Evolutionary conservation across 2,113 vertebrate species (phyloP).

Genomic region (Megaptera novaeangliae): DNA sequence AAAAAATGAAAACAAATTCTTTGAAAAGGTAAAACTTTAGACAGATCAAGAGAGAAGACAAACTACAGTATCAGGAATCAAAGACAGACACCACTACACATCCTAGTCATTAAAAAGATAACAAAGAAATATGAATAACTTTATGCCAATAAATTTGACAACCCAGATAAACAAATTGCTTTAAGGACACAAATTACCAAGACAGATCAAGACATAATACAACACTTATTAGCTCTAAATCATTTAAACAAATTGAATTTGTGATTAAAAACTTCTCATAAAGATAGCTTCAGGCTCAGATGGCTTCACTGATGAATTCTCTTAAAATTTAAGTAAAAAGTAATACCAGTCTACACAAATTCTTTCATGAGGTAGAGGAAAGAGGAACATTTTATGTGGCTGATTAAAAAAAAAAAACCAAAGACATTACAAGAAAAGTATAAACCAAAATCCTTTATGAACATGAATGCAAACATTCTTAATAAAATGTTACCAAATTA

Average conservation of each 20-base stretch:
- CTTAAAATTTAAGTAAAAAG: background rate
- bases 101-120: background rate
- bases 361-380: background rate
- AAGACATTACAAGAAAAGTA: background rate
- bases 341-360: background rate
- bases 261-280: background rate
- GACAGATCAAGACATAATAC: background rate
- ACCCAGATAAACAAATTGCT: background rate
- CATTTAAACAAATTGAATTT: background rate
- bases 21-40: background rate
- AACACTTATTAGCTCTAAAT: background rate
- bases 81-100: background rate
- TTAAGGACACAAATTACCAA: background rate
- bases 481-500: background rate
- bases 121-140: background rate
- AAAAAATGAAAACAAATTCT: background rate
- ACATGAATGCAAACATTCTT: background rate
- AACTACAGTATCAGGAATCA: background rate
- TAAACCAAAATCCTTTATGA: background rate
- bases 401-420: background rate
- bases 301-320: background rate
- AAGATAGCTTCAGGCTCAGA: background rate
- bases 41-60: background rate
- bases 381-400: background rate
- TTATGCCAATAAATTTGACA: background rate